Evolutionary conservation across 2,888 invertebrate species (phyloP).

Genomic region (Lepidocyrtinus sp.): DNA sequence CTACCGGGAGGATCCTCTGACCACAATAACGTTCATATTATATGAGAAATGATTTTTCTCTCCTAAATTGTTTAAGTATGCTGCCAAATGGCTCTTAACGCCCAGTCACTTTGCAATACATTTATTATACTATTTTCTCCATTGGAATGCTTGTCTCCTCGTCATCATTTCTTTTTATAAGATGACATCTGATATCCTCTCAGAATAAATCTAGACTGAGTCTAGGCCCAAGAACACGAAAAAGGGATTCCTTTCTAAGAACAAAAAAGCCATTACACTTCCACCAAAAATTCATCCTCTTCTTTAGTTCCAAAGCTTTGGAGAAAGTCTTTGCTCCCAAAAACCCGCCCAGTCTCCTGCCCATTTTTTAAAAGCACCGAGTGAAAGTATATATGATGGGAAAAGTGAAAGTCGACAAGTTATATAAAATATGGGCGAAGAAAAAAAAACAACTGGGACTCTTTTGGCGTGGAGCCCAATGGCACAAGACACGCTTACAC

Average conservation of each 20-base stretch:
- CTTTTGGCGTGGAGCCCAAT: conserved; percentile 23
- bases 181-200: not conserved
- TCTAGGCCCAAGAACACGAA: too few species aligned
- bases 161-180: not conserved
- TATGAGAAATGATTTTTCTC: too few species aligned
- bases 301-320: not conserved
- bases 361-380: not conserved
- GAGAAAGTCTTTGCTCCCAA: too few species aligned
- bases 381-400: not conserved
- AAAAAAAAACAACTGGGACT: not conserved
- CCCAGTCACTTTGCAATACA: not conserved
- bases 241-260: not conserved
- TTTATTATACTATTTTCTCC: conserved; percentile 12
- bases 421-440: not conserved
- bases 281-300: too few species aligned
- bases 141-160: not conserved
- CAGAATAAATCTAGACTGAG: not conserved
- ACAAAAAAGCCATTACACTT: not conserved
- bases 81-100: not conserved
- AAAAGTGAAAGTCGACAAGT: not conserved
- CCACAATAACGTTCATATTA: not conserved
- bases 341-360: not conserved
- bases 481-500: conserved; percentile 8
- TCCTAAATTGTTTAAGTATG: not conserved
- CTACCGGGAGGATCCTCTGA: not conserved